phyloP scores from a whole-genome alignment of 2,888 invertebrate species.

The Tiliacea citrago region DNA sequence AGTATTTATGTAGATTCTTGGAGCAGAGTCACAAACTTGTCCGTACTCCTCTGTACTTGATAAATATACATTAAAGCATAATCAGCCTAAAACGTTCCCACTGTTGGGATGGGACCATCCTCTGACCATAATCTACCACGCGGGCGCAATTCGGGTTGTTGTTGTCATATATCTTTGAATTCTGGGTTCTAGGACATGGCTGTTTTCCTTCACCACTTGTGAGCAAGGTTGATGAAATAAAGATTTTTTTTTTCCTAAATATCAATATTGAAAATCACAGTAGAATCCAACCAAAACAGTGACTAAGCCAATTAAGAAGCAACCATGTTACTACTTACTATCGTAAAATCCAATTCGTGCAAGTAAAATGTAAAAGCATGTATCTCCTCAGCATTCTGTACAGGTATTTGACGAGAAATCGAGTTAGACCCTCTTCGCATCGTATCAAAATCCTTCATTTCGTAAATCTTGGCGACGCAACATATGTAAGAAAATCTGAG shows the following conservation, averaged over 20 bases:
- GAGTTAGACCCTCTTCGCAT: conserved; percentile 64
- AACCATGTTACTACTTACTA: conserved; percentile 5
- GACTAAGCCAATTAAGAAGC: background rate
- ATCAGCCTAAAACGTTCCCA: background rate
- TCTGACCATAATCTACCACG: background rate
- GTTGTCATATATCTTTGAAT: background rate
- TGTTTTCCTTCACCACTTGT: too few species aligned
- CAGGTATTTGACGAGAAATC: conserved; percentile 56
- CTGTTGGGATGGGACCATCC: background rate
- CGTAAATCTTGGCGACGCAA: conserved; percentile 67
- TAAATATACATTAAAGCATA: background rate
- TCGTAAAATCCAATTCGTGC: conserved; percentile 39
- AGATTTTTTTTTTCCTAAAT: background rate
- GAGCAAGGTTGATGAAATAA: background rate
- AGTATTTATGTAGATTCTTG: background rate
- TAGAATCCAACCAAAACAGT: background rate
- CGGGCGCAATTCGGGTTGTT: background rate
- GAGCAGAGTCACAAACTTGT: background rate
- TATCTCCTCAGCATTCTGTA: conserved; percentile 52
- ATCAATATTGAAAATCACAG: background rate
- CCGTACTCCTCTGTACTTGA: background rate
- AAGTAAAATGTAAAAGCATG: conserved; percentile 50
- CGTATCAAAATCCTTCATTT: conserved; percentile 69
- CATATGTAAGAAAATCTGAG: conserved; percentile 65
- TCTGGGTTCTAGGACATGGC: background rate